A percentile compares a stretch with the other conserved stretches of the same genome.
Conservation (phyloP, 1,140 invertebrate genomes). For the Pseudomyrmex cubaensis region DNA sequence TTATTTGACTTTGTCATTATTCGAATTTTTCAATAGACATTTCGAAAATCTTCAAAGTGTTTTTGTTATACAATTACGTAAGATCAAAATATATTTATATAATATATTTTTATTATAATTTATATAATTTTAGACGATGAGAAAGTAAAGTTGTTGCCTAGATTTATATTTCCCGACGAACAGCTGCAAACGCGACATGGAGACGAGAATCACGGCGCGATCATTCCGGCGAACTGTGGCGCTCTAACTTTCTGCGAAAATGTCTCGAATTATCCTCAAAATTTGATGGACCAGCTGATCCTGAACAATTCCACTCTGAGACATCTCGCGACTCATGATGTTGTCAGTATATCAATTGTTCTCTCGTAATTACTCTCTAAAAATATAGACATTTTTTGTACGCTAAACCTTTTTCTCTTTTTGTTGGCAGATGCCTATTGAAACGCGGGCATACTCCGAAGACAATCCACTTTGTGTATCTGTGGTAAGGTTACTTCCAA, state of each 20-base stretch:
- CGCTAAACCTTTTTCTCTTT: neutral
- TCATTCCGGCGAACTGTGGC: slow-evolving; percentile 15
- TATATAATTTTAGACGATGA: too few relatives aligned
- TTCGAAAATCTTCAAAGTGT: too few relatives aligned
- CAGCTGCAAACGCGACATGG: neutral
- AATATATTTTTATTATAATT: too few relatives aligned
- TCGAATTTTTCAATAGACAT: too few relatives aligned
- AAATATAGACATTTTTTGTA: neutral
- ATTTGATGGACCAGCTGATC: slow-evolving; percentile 61
- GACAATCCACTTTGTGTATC: slow-evolving; percentile 20
- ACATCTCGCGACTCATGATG: slow-evolving; percentile 60
- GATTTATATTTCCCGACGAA: slow-evolving; percentile 6
- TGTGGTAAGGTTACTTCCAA: slow-evolving; percentile 33
- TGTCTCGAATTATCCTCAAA: slow-evolving; percentile 70
- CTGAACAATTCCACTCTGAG: slow-evolving; percentile 56
- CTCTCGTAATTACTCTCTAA: neutral
- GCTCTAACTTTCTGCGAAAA: slow-evolving; percentile 68
- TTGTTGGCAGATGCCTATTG: neutral
- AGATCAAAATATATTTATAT: too few relatives aligned
- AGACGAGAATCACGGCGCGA: slow-evolving; percentile 25
- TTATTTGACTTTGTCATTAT: too few relatives aligned
- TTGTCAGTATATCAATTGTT: slow-evolving; percentile 61
- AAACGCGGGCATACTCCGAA: neutral
- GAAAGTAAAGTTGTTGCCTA: too few relatives aligned
- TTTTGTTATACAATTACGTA: too few relatives aligned